Evolutionary conservation across 1,140 invertebrate species (phyloP).

Genomic region (Ips typographus): DNA sequence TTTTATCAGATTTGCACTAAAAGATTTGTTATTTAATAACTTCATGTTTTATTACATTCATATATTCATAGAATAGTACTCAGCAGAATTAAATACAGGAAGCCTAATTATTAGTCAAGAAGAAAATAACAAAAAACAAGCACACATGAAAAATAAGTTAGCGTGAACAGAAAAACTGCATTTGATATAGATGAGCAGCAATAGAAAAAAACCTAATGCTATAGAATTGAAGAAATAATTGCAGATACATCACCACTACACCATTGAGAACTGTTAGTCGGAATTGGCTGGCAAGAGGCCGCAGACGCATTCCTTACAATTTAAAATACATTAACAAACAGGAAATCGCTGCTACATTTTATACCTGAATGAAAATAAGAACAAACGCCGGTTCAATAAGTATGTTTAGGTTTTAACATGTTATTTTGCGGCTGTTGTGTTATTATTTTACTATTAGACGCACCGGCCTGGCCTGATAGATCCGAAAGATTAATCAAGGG

Average conservation of each 20-base stretch:
- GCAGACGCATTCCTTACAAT: slow-evolving; percentile 41
- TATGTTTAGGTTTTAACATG: slow-evolving; percentile 26
- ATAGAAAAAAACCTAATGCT: slow-evolving; percentile 16
- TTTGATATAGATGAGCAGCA: slow-evolving; percentile 13
- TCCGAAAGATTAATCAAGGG: slow-evolving; percentile 15
- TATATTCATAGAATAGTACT: too few species aligned
- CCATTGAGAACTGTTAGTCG: slow-evolving; percentile 8
- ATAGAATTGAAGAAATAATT: slow-evolving; percentile 17
- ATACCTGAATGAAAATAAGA: slow-evolving; percentile 40
- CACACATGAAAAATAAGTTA: background rate
- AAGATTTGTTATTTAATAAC: too few species aligned
- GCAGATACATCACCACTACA: slow-evolving; percentile 8
- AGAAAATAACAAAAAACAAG: background rate
- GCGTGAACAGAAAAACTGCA: background rate
- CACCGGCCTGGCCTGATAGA: slow-evolving; percentile 3
- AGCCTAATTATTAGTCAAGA: too few species aligned
- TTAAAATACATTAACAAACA: slow-evolving; percentile 42
- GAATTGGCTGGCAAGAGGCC: slow-evolving; percentile 29
- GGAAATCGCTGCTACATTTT: slow-evolving; percentile 38
- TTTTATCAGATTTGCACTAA: too few species aligned
- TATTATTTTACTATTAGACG: slow-evolving; percentile 37
- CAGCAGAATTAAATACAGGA: too few species aligned
- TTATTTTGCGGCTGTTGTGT: slow-evolving; percentile 20
- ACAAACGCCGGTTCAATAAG: slow-evolving; percentile 30
- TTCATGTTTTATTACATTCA: too few species aligned